A percentile compares a stretch with the other conserved stretches of the same genome.
phyloP scores from a whole-genome alignment of 2,113 vertebrate genomes.

The Amblyopsis rosae region DNA sequence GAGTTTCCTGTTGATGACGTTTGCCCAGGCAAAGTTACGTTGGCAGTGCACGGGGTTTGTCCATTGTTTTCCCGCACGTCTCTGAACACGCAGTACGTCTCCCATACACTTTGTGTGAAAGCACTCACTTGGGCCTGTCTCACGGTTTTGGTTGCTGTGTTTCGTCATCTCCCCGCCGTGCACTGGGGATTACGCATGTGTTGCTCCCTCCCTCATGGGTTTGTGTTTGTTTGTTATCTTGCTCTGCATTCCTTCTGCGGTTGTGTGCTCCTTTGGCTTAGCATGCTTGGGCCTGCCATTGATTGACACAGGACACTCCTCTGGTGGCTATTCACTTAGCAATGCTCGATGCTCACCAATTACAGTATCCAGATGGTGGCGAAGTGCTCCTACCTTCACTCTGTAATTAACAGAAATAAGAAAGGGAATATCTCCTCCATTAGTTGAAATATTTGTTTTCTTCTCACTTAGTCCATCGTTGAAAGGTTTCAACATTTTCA shows the following conservation, averaged over 20 bases:
- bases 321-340: slow-evolving; percentile 18
- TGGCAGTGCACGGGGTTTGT: slow-evolving; percentile 45
- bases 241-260: slow-evolving; percentile 13
- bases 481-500: background rate
- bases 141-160: background rate
- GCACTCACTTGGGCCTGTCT: too few relatives aligned
- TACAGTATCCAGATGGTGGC: slow-evolving; percentile 21
- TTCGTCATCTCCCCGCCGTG: background rate
- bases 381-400: slow-evolving; percentile 4
- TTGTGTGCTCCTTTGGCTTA: slow-evolving; percentile 43
- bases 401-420: slow-evolving; percentile 6
- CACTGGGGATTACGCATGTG: background rate
- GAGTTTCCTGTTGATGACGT: slow-evolving; percentile 69
- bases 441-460: slow-evolving; percentile 6
- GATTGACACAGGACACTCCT: slow-evolving; percentile 50
- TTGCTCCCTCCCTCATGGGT: background rate
- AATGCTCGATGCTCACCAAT: slow-evolving; percentile 16
- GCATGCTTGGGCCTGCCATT: slow-evolving; percentile 55
- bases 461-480: background rate
- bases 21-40: slow-evolving; percentile 27
- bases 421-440: background rate
- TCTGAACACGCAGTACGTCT: too few relatives aligned
- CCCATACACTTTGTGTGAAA: too few relatives aligned
- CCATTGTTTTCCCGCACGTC: background rate
- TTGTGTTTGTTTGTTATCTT: slow-evolving; percentile 37